phyloP scores from a whole-genome alignment of 2,113 vertebrate species.

The Rattus rattus region DNA sequence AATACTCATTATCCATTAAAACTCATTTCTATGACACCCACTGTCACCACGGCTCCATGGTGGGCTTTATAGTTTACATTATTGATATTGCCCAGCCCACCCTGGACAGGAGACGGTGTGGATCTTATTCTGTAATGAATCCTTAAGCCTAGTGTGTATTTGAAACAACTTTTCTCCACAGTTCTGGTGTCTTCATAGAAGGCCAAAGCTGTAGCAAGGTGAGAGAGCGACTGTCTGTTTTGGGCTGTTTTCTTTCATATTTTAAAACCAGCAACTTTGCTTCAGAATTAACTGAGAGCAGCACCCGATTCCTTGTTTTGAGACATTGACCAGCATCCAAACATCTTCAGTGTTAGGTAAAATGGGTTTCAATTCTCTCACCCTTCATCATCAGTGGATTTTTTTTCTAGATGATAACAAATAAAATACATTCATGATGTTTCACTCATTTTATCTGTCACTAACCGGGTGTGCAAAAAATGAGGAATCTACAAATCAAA shows the following conservation, averaged over 20 bases:
- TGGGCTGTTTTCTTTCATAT: neutral
- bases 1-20: neutral
- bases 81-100: neutral
- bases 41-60: neutral
- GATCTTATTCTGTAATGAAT: neutral
- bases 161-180: neutral
- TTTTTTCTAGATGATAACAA: neutral
- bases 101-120: neutral
- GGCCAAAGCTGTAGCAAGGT: neutral
- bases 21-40: neutral
- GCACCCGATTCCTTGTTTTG: neutral
- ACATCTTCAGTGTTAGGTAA: neutral
- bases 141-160: neutral
- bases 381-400: neutral
- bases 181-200: neutral
- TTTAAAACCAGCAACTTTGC: neutral
- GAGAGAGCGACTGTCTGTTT: neutral
- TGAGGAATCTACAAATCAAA: neutral
- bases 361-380: neutral
- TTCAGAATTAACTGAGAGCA: constrained; percentile 2
- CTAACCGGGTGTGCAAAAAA: neutral
- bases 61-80: neutral
- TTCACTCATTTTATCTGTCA: neutral
- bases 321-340: neutral
- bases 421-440: neutral